These are phyloP conservation scores for Hirtodrosophila cameraria DNA, from an alignment of 2,888 invertebrate genomes.

Conservation along the genomic window DNA sequence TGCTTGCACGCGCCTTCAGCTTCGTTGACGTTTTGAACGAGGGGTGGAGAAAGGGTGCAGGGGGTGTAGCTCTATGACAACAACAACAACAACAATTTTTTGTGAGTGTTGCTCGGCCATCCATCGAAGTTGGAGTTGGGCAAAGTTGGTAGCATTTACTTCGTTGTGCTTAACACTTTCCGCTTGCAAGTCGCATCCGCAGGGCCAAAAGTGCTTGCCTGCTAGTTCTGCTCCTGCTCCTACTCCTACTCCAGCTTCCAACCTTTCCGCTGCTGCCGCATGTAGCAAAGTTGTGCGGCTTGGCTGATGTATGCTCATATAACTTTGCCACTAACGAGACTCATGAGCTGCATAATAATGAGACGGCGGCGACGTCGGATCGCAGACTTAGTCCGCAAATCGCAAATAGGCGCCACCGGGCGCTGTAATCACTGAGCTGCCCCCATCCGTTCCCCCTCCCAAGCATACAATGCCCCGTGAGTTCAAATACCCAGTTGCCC, in stretches of 20 bases:
- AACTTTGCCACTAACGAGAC: constrained; percentile 79
- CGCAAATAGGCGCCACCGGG: constrained; percentile 58
- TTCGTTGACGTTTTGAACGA: constrained; percentile 22
- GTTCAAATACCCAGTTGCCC: constrained; percentile 1
- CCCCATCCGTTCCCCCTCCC: constrained; percentile 1
- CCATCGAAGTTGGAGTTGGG: too few relatives aligned
- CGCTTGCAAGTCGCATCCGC: constrained; percentile 56
- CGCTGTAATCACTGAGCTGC: constrained; percentile 54
- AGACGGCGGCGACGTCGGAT: constrained; percentile 36
- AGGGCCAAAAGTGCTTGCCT: too few relatives aligned
- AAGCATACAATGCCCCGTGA: neutral
- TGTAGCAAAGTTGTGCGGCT: constrained; percentile 74
- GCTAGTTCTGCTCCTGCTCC: too few relatives aligned
- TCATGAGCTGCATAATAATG: constrained; percentile 77
- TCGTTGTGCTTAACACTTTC: constrained; percentile 74
- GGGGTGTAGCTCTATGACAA: too few relatives aligned
- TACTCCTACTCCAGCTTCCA: too few relatives aligned
- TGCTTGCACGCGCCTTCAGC: constrained; percentile 31
- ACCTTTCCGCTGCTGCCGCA: constrained; percentile 35
- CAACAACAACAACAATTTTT: too few relatives aligned
- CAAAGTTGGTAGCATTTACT: constrained; percentile 70
- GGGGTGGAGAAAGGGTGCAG: too few relatives aligned
- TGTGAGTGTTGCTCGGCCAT: constrained; percentile 20
- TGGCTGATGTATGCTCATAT: constrained; percentile 75
- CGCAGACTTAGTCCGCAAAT: constrained; percentile 46